Evolutionary conservation across 2,888 invertebrate genomes (phyloP).

Genomic region (Ectemnius cavifrons): DNA sequence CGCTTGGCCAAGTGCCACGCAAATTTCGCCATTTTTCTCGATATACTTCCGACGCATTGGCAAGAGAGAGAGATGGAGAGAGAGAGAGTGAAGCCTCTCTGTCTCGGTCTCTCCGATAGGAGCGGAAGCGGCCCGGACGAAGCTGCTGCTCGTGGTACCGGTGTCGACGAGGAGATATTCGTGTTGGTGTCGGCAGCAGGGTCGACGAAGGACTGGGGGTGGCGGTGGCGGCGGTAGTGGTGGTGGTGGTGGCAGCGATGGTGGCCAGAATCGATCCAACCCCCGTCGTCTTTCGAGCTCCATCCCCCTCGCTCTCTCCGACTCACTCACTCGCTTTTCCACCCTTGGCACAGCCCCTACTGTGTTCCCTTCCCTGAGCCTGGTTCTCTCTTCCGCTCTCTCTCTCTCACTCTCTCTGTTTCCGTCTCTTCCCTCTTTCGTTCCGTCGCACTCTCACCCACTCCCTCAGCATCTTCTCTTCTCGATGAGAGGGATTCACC

Average conservation of each 20-base stretch:
- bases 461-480: background rate
- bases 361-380: no score
- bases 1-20: conserved; percentile 4
- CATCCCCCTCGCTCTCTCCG: conserved; percentile 43
- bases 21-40: conserved; percentile 1
- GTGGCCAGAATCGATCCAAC: conserved; percentile 69
- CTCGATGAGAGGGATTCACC: background rate
- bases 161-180: background rate
- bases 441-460: background rate
- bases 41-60: background rate
- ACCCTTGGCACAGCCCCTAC: no score
- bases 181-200: background rate
- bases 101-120: background rate
- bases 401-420: background rate
- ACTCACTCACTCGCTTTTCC: conserved; percentile 21
- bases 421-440: background rate
- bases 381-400: background rate
- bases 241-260: conserved; percentile 47
- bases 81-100: no score
- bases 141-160: conserved; percentile 46
- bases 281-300: conserved; percentile 55
- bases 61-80: background rate
- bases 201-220: background rate
- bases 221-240: conserved; percentile 27
- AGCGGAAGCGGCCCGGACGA: conserved; percentile 40